A percentile compares a stretch with the other conserved stretches of the same genome.
Conservation (phyloP, 64 coral and sea anemone genomes). For the Actinia equina region DNA sequence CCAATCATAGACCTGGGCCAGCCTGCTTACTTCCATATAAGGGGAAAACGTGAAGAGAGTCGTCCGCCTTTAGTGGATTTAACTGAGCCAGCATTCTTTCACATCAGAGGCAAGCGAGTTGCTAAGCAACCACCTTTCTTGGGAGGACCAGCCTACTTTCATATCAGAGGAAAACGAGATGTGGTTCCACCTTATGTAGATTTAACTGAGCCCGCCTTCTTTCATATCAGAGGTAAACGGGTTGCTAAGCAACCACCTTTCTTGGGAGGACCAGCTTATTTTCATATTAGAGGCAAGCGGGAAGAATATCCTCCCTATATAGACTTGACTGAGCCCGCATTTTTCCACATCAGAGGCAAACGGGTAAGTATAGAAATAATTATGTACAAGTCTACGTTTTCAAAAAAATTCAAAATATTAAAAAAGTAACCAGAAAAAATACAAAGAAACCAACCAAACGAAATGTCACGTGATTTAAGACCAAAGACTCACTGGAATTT, state of each 20-base stretch:
- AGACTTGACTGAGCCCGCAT: conserved; percentile 23
- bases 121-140: conserved; percentile 5
- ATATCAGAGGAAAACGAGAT: conserved; percentile 15
- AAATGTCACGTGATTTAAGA: background rate
- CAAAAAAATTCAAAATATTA: background rate
- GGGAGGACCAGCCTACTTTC: conserved; percentile 8
- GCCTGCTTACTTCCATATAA: conserved; percentile 26
- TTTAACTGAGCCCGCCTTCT: conserved; percentile 24
- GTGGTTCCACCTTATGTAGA: background rate
- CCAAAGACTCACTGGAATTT: background rate
- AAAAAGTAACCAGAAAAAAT: too few species aligned
- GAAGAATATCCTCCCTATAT: background rate
- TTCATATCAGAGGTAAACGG: conserved; percentile 20
- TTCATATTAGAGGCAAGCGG: conserved; percentile 20
- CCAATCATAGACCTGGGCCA: conserved; percentile 15
- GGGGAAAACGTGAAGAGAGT: conserved; percentile 15
- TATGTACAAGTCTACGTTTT: background rate
- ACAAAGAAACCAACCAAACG: background rate
- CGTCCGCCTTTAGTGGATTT: background rate
- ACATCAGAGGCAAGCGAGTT: conserved; percentile 19
- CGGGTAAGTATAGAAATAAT: background rate
- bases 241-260: conserved; percentile 24
- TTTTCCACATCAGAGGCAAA: conserved; percentile 20
- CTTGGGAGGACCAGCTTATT: background rate
- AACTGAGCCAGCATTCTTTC: conserved; percentile 18